These are phyloP conservation scores for Prionailurus bengalensis DNA, from an alignment of 2,113 vertebrate genomes.

Conservation along the genomic window DNA sequence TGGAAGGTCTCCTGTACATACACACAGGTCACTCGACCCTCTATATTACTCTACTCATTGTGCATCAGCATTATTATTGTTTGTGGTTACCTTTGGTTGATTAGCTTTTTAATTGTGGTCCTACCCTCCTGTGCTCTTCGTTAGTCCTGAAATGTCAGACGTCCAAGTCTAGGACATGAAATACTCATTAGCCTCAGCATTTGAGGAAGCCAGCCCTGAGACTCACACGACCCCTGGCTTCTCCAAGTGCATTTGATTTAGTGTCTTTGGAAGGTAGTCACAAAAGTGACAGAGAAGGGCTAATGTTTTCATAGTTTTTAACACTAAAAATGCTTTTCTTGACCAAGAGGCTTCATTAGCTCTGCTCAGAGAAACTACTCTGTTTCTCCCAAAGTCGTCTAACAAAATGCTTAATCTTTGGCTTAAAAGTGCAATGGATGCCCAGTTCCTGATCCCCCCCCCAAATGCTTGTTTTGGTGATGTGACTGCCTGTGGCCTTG, in stretches of 20 bases:
- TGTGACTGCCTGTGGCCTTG: not conserved
- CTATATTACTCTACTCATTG: not conserved
- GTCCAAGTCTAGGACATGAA: not conserved
- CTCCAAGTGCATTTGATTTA: conserved; percentile 67
- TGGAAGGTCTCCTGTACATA: not conserved
- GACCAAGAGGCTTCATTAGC: not conserved
- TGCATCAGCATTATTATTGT: not conserved
- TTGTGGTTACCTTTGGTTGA: not conserved
- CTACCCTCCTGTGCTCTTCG: not conserved
- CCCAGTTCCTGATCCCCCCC: not conserved
- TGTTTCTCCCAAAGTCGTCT: not conserved
- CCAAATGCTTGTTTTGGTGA: not conserved
- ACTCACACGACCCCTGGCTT: not conserved
- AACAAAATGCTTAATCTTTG: not conserved
- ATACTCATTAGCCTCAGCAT: not conserved
- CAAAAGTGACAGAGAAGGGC: not conserved
- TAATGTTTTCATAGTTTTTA: not conserved
- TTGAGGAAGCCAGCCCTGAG: not conserved
- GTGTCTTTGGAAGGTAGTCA: conserved; percentile 62
- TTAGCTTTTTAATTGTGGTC: conserved; percentile 19
- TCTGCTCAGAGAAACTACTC: conserved; percentile 11
- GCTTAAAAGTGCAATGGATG: not conserved
- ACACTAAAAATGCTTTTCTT: not conserved
- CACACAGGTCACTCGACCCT: not conserved
- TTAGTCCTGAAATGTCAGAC: not conserved